Percentiles rank a stretch among this genome's conserved stretches.
phyloP scores from a whole-genome alignment of 2,113 vertebrate genomes.

The Paradoxurus hermaphroditus region DNA sequence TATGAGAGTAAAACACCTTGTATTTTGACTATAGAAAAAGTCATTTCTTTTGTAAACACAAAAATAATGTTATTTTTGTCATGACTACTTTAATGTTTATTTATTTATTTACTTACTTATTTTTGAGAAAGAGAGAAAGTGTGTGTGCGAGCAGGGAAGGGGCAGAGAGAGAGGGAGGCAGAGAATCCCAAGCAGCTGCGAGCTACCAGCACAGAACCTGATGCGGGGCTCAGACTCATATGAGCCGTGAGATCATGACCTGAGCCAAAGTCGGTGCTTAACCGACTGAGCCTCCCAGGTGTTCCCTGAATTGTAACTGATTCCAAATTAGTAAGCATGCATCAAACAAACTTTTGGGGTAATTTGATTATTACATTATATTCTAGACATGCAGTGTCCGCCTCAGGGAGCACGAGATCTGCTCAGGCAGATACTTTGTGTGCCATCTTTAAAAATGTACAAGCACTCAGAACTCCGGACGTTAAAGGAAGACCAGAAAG shows the following conservation, averaged over 20 bases:
- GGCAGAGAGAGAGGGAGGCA: too few relatives aligned
- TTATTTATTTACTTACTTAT: too few relatives aligned
- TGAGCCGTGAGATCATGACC: too few relatives aligned
- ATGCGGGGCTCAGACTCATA: too few relatives aligned
- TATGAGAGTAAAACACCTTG: not conserved
- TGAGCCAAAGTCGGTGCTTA: too few relatives aligned
- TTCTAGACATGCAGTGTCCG: not conserved
- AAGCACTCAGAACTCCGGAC: not conserved
- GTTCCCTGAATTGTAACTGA: not conserved
- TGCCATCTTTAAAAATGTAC: not conserved
- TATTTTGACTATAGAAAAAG: not conserved
- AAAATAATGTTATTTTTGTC: not conserved
- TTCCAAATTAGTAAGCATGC: not conserved
- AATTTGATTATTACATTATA: not conserved
- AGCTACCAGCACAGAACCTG: too few relatives aligned
- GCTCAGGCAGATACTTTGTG: not conserved
- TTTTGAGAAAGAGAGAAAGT: too few relatives aligned
- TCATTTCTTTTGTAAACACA: not conserved
- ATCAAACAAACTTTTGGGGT: not conserved
- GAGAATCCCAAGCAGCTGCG: too few relatives aligned
- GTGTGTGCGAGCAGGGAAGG: too few relatives aligned
- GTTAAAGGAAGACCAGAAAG: not conserved
- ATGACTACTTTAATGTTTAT: not conserved
- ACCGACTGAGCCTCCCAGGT: too few relatives aligned
- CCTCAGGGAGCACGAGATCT: not conserved